Evolutionary conservation across 2,888 invertebrate genomes (phyloP).

Genomic region (Fissipunctia ypsillon): DNA sequence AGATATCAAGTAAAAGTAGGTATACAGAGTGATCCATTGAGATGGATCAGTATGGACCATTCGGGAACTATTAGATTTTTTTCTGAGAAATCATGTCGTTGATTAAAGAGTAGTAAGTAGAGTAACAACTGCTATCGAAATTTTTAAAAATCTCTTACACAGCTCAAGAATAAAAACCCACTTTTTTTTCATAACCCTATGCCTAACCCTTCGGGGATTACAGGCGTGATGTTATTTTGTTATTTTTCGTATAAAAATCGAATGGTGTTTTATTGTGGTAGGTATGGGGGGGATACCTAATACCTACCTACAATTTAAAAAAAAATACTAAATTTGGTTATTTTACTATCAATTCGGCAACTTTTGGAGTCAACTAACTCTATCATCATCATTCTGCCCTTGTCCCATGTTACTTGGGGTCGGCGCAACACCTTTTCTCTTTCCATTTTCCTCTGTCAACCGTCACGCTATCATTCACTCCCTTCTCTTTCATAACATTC

Average conservation of each 20-base stretch:
- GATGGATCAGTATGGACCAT: neutral
- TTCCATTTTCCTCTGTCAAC: too few relatives aligned
- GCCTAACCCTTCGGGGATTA: neutral
- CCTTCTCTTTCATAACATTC: too few relatives aligned
- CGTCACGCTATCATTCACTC: too few relatives aligned
- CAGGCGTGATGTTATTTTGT: neutral
- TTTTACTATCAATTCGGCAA: neutral
- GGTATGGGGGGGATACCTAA: too few relatives aligned
- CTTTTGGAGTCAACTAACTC: neutral
- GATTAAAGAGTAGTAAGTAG: neutral
- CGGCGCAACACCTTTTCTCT: too few relatives aligned
- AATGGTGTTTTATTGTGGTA: neutral
- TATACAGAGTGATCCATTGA: neutral
- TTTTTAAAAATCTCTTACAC: neutral
- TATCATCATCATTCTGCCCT: too few relatives aligned
- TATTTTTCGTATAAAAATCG: neutral
- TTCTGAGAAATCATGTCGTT: neutral
- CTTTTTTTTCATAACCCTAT: neutral
- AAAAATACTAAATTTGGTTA: neutral
- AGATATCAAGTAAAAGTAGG: conserved; percentile 15
- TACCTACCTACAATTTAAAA: neutral
- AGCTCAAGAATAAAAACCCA: neutral
- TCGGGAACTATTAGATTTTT: neutral
- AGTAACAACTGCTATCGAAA: neutral
- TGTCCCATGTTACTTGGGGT: too few relatives aligned